A percentile compares a stretch with the other conserved stretches of the same genome.
These are phyloP conservation scores for Nothoprocta perdicaria DNA, from an alignment of 2,113 vertebrate genomes.

Conservation along the genomic window DNA sequence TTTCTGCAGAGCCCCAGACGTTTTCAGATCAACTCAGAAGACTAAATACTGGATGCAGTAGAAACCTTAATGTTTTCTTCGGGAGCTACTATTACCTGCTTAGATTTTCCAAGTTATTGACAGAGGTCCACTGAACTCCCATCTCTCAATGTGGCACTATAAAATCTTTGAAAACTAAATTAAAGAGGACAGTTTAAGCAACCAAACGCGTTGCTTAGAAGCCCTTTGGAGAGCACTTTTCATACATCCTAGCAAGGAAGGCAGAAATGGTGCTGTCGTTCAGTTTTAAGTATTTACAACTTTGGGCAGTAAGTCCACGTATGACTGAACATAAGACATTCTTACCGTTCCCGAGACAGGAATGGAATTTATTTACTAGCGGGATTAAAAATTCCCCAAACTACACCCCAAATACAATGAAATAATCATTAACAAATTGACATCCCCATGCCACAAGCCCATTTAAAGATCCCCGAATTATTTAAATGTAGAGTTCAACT, in stretches of 20 bases:
- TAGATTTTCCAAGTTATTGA: background rate
- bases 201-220: background rate
- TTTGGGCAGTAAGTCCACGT: background rate
- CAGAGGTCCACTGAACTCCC: slow-evolving; percentile 14
- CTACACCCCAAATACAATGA: background rate
- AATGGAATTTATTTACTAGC: background rate
- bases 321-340: background rate
- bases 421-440: background rate
- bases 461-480: background rate
- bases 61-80: background rate
- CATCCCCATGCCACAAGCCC: background rate
- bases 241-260: background rate
- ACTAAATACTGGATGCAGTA: background rate
- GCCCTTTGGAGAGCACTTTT: slow-evolving; percentile 12
- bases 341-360: background rate
- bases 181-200: background rate
- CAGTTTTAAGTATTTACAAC: background rate
- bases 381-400: background rate
- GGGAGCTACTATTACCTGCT: background rate
- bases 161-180: slow-evolving; percentile 18
- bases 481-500: background rate
- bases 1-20: background rate
- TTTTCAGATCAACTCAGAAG: background rate
- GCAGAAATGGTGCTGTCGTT: background rate
- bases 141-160: background rate